phyloP scores from a whole-genome alignment of 2,797 vertebrate genomes.

The Ispidina lecontei region DNA sequence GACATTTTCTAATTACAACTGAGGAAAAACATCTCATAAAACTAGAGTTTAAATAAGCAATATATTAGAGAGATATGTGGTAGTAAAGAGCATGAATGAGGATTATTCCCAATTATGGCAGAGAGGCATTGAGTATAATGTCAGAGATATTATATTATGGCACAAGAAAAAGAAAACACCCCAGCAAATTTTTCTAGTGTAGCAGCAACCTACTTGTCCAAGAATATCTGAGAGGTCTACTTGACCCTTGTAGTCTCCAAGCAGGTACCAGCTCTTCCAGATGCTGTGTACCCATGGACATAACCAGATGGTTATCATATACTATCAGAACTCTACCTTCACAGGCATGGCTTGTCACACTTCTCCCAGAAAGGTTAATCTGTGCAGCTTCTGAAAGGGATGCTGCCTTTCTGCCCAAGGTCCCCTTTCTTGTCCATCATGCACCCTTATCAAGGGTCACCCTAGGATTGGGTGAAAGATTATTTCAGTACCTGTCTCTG shows the following conservation, averaged over 20 bases:
- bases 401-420: not conserved
- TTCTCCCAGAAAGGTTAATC: not conserved
- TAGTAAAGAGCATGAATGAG: not conserved
- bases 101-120: not conserved
- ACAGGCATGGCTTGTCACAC: fast-evolving
- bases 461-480: not conserved
- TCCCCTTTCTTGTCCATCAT: not conserved
- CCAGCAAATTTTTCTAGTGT: not conserved
- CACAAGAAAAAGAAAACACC: not conserved
- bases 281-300: not conserved
- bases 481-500: not conserved
- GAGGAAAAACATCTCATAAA: not conserved
- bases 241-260: not conserved
- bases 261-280: not conserved
- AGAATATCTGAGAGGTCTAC: not conserved
- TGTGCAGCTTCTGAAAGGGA: not conserved
- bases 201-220: not conserved
- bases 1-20: slow-evolving; percentile 12
- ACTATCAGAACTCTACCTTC: not conserved
- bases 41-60: not conserved
- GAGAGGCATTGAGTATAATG: not conserved
- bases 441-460: not conserved
- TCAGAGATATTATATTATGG: not conserved
- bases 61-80: not conserved
- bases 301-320: fast-evolving